phyloP scores from a whole-genome alignment of 2,113 vertebrate species.

The Strigops habroptila region DNA sequence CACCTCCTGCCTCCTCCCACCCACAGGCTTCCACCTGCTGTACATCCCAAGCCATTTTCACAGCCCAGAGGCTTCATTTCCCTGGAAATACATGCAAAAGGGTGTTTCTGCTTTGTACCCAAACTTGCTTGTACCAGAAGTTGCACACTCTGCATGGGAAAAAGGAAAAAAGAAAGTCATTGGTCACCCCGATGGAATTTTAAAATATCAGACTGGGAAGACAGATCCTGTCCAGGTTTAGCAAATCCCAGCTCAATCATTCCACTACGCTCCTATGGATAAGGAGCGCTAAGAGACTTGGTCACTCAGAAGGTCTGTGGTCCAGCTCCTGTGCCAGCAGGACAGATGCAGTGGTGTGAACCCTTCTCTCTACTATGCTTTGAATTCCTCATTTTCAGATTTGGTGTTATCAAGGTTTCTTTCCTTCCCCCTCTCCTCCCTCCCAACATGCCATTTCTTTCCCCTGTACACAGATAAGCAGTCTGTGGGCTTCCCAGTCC shows the following conservation, averaged over 20 bases:
- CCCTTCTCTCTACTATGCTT: not conserved
- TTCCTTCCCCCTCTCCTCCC: fast-evolving
- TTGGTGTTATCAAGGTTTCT: not conserved
- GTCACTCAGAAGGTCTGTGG: not conserved
- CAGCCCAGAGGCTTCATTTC: not conserved
- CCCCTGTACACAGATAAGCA: not conserved
- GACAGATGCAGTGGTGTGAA: not conserved
- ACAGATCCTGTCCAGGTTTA: not conserved
- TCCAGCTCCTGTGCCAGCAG: not conserved
- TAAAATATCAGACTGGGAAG: not conserved
- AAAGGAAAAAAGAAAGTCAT: not conserved
- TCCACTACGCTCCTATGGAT: fast-evolving
- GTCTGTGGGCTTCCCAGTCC: not conserved
- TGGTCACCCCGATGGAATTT: fast-evolving
- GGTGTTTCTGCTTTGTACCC: not conserved
- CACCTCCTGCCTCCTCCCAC: not conserved
- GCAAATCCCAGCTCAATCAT: not conserved
- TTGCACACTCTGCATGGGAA: fast-evolving
- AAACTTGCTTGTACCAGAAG: not conserved
- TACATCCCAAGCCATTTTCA: not conserved
- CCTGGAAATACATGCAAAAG: not conserved
- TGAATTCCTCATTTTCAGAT: not conserved
- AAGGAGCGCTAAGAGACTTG: not conserved
- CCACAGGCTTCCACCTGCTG: not conserved
- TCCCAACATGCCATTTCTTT: not conserved